Percentiles rank a stretch among this genome's conserved stretches.
These are phyloP conservation scores for Pyrgus malvae DNA, from an alignment of 2,888 invertebrate species.

Conservation along the genomic window DNA sequence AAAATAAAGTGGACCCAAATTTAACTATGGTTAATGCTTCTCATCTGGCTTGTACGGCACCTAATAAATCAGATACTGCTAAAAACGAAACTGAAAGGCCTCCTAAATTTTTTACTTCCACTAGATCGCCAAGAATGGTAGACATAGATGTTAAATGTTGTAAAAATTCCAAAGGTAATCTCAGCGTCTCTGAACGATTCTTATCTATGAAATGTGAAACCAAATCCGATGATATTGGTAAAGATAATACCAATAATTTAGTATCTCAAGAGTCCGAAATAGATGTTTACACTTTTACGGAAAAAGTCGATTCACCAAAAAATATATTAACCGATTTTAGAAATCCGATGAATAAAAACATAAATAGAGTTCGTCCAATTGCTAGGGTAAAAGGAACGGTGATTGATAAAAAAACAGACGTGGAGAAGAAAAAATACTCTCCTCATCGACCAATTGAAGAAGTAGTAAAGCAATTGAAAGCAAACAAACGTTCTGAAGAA, in stretches of 20 bases:
- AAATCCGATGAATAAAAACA: constrained; percentile 63
- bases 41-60: constrained; percentile 15
- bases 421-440: constrained; percentile 72
- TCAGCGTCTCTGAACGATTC: constrained; percentile 71
- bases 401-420: constrained; percentile 69
- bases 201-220: constrained; percentile 66
- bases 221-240: constrained; percentile 56
- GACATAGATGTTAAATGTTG: constrained; percentile 75
- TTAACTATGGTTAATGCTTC: constrained; percentile 14
- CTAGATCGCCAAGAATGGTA: constrained; percentile 65
- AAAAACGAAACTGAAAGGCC: constrained; percentile 69
- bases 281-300: constrained; percentile 75
- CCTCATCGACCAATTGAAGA: constrained; percentile 75
- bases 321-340: constrained; percentile 72
- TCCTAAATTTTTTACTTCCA: constrained; percentile 74
- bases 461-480: constrained; percentile 73
- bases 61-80: constrained; percentile 49
- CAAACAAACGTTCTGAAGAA: constrained; percentile 68
- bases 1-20: constrained; percentile 29
- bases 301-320: constrained; percentile 76
- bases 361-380: constrained; percentile 73
- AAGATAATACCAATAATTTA: constrained; percentile 55
- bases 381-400: constrained; percentile 77
- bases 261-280: constrained; percentile 71
- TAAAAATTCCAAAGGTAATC: constrained; percentile 73